Evolutionary conservation across 2,888 invertebrate genomes (phyloP).

Genomic region (Magallana nippona): DNA sequence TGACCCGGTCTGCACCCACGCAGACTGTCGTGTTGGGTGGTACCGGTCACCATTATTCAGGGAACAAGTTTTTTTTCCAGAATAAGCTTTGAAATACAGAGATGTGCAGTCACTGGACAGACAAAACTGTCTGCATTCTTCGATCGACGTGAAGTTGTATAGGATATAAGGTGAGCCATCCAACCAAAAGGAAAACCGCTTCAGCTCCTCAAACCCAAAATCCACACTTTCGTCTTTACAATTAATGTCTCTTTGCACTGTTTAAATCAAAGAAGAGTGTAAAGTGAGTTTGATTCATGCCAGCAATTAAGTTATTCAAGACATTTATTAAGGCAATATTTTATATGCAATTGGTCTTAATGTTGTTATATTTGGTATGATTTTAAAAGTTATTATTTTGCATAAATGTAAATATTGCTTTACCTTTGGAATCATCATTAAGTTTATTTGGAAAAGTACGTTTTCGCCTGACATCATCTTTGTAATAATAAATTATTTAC

Average conservation of each 20-base stretch:
- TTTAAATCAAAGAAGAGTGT: neutral
- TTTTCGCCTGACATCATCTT: no score
- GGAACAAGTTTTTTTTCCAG: neutral
- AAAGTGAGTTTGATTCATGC: neutral
- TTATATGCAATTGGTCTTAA: no score
- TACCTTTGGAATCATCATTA: no score
- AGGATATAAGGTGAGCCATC: neutral
- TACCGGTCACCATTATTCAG: slow-evolving; percentile 41
- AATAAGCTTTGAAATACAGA: neutral
- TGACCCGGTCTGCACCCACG: slow-evolving; percentile 16
- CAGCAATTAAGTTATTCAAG: no score
- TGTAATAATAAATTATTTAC: no score
- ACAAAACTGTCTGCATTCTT: slow-evolving; percentile 37
- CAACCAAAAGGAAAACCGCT: slow-evolving; percentile 45
- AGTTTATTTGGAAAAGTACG: no score
- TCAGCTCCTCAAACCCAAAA: slow-evolving; percentile 46
- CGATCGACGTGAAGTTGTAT: neutral
- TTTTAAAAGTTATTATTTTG: no score
- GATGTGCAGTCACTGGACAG: slow-evolving; percentile 32
- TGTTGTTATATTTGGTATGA: no score
- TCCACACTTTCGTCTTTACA: slow-evolving; percentile 35
- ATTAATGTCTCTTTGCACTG: slow-evolving; percentile 43
- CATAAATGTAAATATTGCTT: no score
- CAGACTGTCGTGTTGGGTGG: neutral
- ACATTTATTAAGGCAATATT: no score